A percentile compares a stretch with the other conserved stretches of the same genome.
Conservation (phyloP, 2,113 vertebrate species). For the Numenius arquata region DNA sequence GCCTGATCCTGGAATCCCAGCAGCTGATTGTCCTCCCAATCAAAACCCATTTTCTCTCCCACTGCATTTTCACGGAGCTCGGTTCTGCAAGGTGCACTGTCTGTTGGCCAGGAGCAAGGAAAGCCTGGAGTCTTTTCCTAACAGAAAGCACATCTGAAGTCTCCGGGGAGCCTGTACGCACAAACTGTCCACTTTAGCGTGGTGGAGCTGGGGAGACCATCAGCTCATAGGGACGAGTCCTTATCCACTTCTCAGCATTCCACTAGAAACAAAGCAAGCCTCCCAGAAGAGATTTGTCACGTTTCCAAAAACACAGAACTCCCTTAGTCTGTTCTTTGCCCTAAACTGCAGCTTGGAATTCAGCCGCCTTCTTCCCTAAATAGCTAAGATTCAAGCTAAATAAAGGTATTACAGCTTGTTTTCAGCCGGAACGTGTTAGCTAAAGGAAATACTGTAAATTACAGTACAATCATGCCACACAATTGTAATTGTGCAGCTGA, state of each 20-base stretch:
- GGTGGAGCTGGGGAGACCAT: neutral
- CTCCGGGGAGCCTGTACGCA: neutral
- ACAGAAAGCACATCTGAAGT: neutral
- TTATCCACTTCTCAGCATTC: neutral
- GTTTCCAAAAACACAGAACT: neutral
- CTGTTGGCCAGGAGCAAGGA: neutral
- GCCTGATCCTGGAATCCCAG: neutral
- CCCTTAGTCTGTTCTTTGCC: neutral
- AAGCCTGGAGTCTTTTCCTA: neutral
- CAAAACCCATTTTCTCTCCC: neutral
- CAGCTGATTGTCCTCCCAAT: neutral
- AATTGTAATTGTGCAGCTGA: neutral
- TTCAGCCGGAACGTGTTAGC: neutral
- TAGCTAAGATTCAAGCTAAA: neutral
- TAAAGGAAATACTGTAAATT: neutral
- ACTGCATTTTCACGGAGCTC: neutral
- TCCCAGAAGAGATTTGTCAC: neutral
- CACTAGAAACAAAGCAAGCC: neutral
- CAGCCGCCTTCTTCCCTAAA: neutral
- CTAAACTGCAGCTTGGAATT: neutral
- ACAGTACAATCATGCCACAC: neutral
- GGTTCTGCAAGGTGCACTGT: neutral
- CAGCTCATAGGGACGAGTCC: fast-evolving
- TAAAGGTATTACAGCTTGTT: neutral
- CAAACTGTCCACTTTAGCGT: too few species aligned